Conservation (phyloP, 2,888 invertebrate species). For the Mantis religiosa region DNA sequence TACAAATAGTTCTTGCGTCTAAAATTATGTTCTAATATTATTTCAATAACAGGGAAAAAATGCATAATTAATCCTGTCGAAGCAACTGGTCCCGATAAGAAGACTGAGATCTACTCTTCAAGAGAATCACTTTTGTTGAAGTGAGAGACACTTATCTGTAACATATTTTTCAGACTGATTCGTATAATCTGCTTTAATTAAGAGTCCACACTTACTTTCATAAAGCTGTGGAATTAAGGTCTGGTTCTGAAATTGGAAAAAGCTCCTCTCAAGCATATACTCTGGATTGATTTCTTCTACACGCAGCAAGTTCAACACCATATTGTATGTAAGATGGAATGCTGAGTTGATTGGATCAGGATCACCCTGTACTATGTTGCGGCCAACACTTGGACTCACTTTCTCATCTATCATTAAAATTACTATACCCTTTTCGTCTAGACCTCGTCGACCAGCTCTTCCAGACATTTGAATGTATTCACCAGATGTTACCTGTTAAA, state of each 20-base stretch:
- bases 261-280: slow-evolving; percentile 96
- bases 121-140: too few relatives aligned
- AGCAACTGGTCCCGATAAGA: too few relatives aligned
- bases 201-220: slow-evolving; percentile 58
- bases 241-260: slow-evolving; percentile 99
- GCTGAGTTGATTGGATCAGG: slow-evolving; percentile 98
- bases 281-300: slow-evolving; percentile 99
- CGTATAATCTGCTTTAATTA: not conserved
- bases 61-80: too few relatives aligned
- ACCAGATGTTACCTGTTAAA: slow-evolving; percentile 75
- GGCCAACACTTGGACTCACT: slow-evolving; percentile 64
- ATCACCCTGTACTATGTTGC: slow-evolving; percentile 79
- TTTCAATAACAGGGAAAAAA: too few relatives aligned
- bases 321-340: slow-evolving; percentile 98
- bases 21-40: too few relatives aligned
- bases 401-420: slow-evolving; percentile 98
- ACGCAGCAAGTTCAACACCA: slow-evolving; percentile 92
- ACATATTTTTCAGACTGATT: not conserved
- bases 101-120: too few relatives aligned
- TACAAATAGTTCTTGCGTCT: too few relatives aligned
- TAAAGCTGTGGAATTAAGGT: slow-evolving; percentile 85
- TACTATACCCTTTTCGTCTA: slow-evolving; percentile 95
- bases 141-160: too few relatives aligned
- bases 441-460: slow-evolving; percentile 91
- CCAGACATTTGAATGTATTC: slow-evolving; percentile 99